These are phyloP conservation scores for Cephalopholis sonnerati DNA, from an alignment of 2,113 vertebrate genomes.

Conservation along the genomic window DNA sequence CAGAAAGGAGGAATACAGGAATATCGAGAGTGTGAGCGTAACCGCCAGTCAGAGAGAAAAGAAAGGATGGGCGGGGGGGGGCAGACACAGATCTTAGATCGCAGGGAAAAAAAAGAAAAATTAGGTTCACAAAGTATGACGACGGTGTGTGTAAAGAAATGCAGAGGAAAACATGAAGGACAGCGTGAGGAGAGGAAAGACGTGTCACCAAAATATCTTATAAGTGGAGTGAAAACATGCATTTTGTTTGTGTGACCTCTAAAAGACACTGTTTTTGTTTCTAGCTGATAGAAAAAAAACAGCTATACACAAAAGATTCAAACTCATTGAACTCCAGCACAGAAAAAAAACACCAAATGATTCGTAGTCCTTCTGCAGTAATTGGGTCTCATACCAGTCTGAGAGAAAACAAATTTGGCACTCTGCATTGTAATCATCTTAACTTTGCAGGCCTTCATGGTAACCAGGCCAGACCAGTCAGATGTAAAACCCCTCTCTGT, in stretches of 20 bases:
- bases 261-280: conserved; percentile 23
- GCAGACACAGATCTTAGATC: conserved; percentile 31
- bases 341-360: conserved; percentile 42
- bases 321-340: conserved; percentile 41
- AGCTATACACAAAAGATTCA: conserved; percentile 7
- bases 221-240: conserved; percentile 1
- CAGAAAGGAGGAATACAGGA: conserved; percentile 63
- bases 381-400: conserved; percentile 51
- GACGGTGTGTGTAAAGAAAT: conserved; percentile 50
- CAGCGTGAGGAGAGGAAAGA: background rate
- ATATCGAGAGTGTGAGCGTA: conserved; percentile 61
- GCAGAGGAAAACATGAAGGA: conserved; percentile 22
- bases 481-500: conserved; percentile 57
- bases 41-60: conserved; percentile 73
- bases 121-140: conserved; percentile 52
- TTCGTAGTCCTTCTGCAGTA: conserved; percentile 39
- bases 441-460: conserved; percentile 63
- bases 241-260: conserved; percentile 32
- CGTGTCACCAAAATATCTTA: conserved; percentile 9
- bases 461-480: conserved; percentile 66
- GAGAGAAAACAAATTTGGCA: conserved; percentile 67
- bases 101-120: conserved; percentile 45
- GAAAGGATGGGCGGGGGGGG: conserved; percentile 41
- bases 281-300: conserved; percentile 16
- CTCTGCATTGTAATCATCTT: conserved; percentile 72